Percentiles rank a stretch among this genome's conserved stretches.
phyloP scores from a whole-genome alignment of 2,888 invertebrate species.

The Epinotia demarniana region DNA sequence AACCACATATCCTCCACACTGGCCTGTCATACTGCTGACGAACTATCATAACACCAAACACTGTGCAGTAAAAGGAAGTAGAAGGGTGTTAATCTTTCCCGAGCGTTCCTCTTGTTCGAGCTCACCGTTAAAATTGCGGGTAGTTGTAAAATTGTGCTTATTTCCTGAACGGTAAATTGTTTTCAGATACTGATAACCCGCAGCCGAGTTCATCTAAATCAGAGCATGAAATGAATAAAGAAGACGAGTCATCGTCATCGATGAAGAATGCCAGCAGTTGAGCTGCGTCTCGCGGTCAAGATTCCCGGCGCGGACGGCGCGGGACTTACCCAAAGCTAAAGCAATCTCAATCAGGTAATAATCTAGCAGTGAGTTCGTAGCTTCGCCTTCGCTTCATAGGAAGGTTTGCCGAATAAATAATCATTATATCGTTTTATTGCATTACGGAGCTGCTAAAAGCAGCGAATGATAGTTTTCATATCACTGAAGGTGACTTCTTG shows the following conservation, averaged over 20 bases:
- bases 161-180: slow-evolving; percentile 24
- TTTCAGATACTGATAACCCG: slow-evolving; percentile 68
- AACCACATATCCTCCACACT: slow-evolving; percentile 48
- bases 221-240: slow-evolving; percentile 60
- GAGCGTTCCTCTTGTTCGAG: background rate
- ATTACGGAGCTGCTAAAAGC: slow-evolving; percentile 1
- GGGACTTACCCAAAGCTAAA: slow-evolving; percentile 79
- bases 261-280: slow-evolving; percentile 74
- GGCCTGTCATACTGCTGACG: too few species aligned
- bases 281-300: slow-evolving; percentile 64
- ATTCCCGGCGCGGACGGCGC: slow-evolving; percentile 60
- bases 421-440: slow-evolving; percentile 16
- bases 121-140: background rate
- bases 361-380: slow-evolving; percentile 71
- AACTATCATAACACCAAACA: too few species aligned
- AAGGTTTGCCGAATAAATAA: slow-evolving; percentile 45
- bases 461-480: slow-evolving; percentile 4
- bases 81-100: background rate
- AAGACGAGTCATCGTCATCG: slow-evolving; percentile 56
- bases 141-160: background rate
- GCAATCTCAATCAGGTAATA: slow-evolving; percentile 80
- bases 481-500: slow-evolving; percentile 10
- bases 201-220: slow-evolving; percentile 68
- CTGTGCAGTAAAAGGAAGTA: background rate
- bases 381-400: slow-evolving; percentile 61